These are phyloP conservation scores for Heptranchias perlo DNA, from an alignment of 2,113 vertebrate genomes.

Conservation along the genomic window DNA sequence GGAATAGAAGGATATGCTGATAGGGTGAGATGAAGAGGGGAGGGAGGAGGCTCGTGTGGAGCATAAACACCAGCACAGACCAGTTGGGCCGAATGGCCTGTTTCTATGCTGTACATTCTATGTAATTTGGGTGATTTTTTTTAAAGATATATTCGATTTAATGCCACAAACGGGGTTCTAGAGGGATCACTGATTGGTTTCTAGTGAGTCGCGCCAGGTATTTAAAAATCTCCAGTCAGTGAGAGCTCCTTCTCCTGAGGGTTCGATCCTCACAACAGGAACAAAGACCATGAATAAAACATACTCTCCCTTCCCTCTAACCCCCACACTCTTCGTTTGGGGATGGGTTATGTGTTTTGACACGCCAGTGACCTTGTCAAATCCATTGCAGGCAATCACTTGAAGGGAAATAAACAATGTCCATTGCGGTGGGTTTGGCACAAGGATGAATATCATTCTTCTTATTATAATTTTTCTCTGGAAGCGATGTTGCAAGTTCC, in stretches of 20 bases:
- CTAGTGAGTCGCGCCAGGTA: not conserved
- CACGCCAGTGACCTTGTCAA: no score
- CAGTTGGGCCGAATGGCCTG: no score
- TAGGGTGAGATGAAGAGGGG: no score
- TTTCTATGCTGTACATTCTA: no score
- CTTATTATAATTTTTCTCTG: no score
- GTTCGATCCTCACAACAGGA: not conserved
- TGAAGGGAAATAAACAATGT: not conserved
- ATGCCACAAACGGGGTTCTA: not conserved
- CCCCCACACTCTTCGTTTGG: not conserved
- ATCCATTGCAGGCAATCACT: not conserved
- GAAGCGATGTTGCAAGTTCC: not conserved
- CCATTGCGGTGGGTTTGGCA: not conserved
- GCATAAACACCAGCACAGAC: no score
- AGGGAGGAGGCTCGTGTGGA: no score
- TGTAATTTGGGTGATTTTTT: no score
- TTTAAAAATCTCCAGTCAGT: not conserved
- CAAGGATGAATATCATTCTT: not conserved
- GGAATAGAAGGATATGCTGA: no score
- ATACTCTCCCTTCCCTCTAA: not conserved
- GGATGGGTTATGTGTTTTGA: no score
- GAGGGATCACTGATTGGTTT: not conserved
- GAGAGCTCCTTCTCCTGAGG: not conserved
- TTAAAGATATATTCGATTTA: not conserved
- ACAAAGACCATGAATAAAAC: not conserved